Percentiles rank a stretch among this genome's conserved stretches.
Evolutionary conservation across 2,888 invertebrate species (phyloP).

Genomic region (Athalia circularis): DNA sequence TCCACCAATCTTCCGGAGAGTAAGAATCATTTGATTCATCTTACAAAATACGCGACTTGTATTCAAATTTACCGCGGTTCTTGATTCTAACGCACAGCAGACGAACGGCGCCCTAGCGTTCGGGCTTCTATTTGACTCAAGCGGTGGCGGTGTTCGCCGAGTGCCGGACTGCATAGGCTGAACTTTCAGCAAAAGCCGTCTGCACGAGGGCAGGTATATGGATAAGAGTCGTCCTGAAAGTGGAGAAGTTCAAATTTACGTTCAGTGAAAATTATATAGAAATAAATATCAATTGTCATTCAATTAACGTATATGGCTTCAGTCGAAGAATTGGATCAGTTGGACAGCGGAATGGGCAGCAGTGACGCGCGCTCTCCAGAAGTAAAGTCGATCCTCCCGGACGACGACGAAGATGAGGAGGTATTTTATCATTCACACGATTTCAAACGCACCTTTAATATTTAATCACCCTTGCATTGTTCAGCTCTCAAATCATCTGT

Average conservation of each 20-base stretch:
- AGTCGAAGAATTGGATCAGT: conserved; percentile 65
- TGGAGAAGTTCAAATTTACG: not conserved
- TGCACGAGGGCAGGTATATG: conserved; percentile 25
- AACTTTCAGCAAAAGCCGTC: conserved; percentile 35
- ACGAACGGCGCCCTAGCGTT: not conserved
- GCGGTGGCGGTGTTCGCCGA: conserved; percentile 24
- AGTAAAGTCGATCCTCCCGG: conserved; percentile 66
- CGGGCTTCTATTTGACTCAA: conserved; percentile 18
- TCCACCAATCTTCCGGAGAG: too few species aligned
- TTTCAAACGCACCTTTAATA: not conserved
- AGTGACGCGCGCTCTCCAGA: conserved; percentile 69
- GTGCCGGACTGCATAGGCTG: conserved; percentile 6
- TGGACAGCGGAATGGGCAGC: conserved; percentile 69
- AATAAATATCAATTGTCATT: conserved; percentile 6
- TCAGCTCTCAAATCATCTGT: not conserved
- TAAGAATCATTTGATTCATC: too few species aligned
- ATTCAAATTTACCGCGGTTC: not conserved
- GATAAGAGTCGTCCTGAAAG: too few species aligned
- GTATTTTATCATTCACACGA: conserved; percentile 52
- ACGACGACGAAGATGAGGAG: conserved; percentile 69
- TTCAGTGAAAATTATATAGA: conserved; percentile 1
- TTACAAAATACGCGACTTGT: too few species aligned
- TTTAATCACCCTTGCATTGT: not conserved
- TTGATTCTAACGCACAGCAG: not conserved
- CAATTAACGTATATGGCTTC: conserved; percentile 63